These are phyloP conservation scores for Mareca strepera DNA, from an alignment of 2,797 vertebrate genomes.

Conservation along the genomic window DNA sequence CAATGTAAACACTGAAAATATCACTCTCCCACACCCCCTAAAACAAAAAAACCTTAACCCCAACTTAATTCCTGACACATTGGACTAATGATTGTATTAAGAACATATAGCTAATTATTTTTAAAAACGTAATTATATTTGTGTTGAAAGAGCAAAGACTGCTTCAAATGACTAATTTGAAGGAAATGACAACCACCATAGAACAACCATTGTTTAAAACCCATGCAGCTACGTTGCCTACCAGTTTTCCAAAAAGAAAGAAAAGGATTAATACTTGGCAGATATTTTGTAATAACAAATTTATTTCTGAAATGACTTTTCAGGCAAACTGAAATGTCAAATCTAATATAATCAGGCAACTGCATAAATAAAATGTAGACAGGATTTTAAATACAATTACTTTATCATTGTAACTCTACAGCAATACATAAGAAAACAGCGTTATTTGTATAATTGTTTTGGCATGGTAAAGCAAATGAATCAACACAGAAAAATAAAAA, in stretches of 20 bases:
- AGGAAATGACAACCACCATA: neutral
- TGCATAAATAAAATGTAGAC: neutral
- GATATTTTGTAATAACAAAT: neutral
- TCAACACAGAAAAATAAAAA: neutral
- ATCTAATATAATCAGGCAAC: neutral
- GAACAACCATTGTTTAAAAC: neutral
- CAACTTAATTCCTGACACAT: neutral
- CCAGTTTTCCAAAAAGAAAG: neutral
- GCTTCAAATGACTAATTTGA: neutral
- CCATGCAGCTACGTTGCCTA: neutral
- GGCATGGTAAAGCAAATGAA: neutral
- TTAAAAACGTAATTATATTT: neutral
- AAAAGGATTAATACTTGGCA: neutral
- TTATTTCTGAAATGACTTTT: neutral
- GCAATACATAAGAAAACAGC: neutral
- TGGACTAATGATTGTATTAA: neutral
- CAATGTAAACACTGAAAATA: neutral
- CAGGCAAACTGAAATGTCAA: neutral
- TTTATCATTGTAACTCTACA: neutral
- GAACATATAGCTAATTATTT: neutral
- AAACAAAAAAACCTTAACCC: neutral
- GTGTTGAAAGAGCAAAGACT: neutral
- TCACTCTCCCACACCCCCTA: too few species aligned
- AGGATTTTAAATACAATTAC: neutral
- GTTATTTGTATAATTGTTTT: neutral